Evolutionary conservation across 2,113 vertebrate genomes (phyloP), one percentile per base, ranked within the genome.

Genomic region (Pithys albifrons): DNA sequence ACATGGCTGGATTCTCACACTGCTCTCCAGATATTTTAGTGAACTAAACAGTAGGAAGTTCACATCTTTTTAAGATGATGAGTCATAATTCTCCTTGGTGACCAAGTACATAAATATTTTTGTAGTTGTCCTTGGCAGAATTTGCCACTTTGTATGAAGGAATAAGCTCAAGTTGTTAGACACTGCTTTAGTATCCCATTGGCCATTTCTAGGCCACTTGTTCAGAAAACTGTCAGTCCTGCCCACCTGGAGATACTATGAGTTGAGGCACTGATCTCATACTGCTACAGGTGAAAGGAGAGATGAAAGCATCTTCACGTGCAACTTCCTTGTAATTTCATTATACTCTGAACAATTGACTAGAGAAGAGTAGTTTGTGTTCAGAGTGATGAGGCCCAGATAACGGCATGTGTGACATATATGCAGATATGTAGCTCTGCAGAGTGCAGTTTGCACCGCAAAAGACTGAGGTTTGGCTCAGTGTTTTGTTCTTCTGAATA

Each of bases 351-450:
- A 79, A 55, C 9, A 37, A 37, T n/a, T 81, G 39, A 8, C 20
- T 88, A 24, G 51, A 46, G 19, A 27, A 59, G 43, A 41, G 24
- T 25, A 51, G 43, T 61, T 27, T 76, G 22, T 58, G 28, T n/a
- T 66, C 5, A 41, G 62, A 65, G 10, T 41, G 37, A 49, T 7
- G 17, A 45, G 31, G 35, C 65, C 18, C 8, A 54, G 67, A 31
- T 66, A 35, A 86, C 31, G 37, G 29, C 16, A 4, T 1, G 1
- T 6, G 6, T 52, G 35, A 24, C 18, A 13, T 1, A 11, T 9
- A 7, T 39, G 28, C 12, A 76, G 18, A 15, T 59, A 12, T 0
- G 1, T 51, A 61, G 22, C 16, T 85, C 29, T 91, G 57, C 24
- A 10, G 54, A 27, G 31, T 45, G 19, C 27, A 41, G 8, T 39